Base-by-base conservation (phyloP, 2,888 invertebrate species). In the Platypus cylindrus region DNA sequence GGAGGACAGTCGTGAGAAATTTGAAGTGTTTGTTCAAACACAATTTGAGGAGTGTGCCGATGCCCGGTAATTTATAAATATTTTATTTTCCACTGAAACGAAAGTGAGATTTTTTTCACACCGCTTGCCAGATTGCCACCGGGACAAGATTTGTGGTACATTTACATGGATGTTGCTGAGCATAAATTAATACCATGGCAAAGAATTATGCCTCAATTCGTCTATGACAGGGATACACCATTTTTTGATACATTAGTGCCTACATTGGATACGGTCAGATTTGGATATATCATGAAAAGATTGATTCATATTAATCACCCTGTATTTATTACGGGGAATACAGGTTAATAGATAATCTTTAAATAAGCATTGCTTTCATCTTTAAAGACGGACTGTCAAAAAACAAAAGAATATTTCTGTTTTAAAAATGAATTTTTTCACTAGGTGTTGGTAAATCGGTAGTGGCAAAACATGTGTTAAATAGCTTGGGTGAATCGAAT, bases 191-290 rank as follows among this genome's bases (percentile, higher is more conserved):
- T 83, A 48, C 60, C 68, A 5, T 91, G 90, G 90, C 68, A 71
- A n/a, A 75, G 73, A 35, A 75, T 86, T 20, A 76, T 85, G 45
- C 79, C 87, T 0, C 50, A 63, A 1, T 91, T 87, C 53, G 45
- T 62, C 2, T 91, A 84, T 51, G 71, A 80, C 53, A 62, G 67
- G 9, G 64, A 71, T 1, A 63, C 68, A 16, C 82, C 87, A 1
- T 91, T 87, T 62, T 90, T 89, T 53, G 89, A 91, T 53, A 84
- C 86, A 54, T 66, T 89, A 5, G 90, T 91, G 5, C 91, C 90
- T 0, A 91, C 91, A 0, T 73, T 78, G n/a, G 90, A 91, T 53
- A 91, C 90, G 0, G 81, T 87, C 0, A 71, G 89, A 48, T 90
- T 80, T 54, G 85, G 87, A 36, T 86, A 77, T 54, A 59, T 87